Conservation (phyloP, 2,888 invertebrate species). For the Melanotus villosus region DNA sequence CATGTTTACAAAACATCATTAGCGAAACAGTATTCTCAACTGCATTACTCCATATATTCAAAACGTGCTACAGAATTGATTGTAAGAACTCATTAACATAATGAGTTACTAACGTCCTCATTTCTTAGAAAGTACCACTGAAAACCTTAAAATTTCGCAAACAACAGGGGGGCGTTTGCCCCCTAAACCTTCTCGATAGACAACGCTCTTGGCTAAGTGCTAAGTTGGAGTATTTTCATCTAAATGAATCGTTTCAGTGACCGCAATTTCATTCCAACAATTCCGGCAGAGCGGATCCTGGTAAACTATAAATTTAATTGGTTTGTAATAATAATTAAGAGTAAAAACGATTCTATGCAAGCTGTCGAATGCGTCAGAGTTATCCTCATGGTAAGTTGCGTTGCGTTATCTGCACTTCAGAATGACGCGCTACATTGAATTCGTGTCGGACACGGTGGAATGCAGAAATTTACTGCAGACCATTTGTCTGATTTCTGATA, state of each 20-base stretch:
- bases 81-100: no score
- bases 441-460: conserved; percentile 31
- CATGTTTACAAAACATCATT: no score
- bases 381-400: conserved; percentile 9
- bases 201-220: background rate
- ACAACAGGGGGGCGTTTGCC: background rate
- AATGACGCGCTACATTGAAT: conserved; percentile 25
- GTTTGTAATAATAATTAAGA: conserved; percentile 27
- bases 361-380: conserved; percentile 21
- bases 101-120: no score
- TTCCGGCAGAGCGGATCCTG: background rate
- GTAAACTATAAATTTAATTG: conserved; percentile 10
- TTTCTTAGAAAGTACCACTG: no score
- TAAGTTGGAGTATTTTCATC: background rate
- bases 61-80: no score
- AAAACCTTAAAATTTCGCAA: no score
- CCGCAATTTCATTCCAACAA: conserved; percentile 8
- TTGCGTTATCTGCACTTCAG: conserved; percentile 24
- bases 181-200: background rate
- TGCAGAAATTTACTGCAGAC: conserved; percentile 37
- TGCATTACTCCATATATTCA: no score
- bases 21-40: no score
- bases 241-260: background rate
- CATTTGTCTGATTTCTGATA: conserved; percentile 35
- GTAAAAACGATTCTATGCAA: conserved; percentile 4